Conservation (phyloP, 2,888 invertebrate species). For the Agrenia bidenticulata region DNA sequence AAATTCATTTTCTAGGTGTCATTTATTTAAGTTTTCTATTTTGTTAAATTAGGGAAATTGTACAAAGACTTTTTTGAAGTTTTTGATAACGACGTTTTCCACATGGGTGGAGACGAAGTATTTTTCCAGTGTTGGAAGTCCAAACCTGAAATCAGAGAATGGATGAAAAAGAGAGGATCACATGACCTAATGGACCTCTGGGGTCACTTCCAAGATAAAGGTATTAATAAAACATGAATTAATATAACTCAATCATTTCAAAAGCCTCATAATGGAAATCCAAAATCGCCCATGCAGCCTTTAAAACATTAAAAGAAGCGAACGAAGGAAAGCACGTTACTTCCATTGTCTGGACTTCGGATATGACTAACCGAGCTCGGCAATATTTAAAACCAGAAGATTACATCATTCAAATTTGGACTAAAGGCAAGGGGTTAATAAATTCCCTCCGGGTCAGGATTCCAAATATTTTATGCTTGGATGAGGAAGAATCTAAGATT, state of each 20-base stretch:
- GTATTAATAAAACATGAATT: too few species aligned
- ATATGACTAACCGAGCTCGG: slow-evolving; percentile 70
- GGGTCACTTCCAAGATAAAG: slow-evolving; percentile 78
- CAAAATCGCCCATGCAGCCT: too few species aligned
- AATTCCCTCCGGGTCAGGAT: too few species aligned
- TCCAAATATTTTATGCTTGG: too few species aligned
- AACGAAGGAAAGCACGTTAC: slow-evolving; percentile 60
- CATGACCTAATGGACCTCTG: slow-evolving; percentile 69
- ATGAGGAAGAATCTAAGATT: too few species aligned
- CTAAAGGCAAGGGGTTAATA: slow-evolving; percentile 64
- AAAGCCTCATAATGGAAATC: too few species aligned
- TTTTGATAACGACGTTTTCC: slow-evolving; percentile 75
- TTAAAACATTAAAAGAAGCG: slow-evolving; percentile 64
- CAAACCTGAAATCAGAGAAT: slow-evolving; percentile 63
- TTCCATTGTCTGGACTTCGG: slow-evolving; percentile 77
- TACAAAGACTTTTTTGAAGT: slow-evolving; percentile 73
- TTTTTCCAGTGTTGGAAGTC: slow-evolving; percentile 77
- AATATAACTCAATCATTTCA: too few species aligned
- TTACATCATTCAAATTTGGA: slow-evolving; percentile 81
- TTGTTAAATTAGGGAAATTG: too few species aligned
- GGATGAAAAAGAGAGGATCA: too few species aligned
- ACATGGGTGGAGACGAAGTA: slow-evolving; percentile 85
- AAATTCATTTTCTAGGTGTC: background rate
- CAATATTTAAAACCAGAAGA: slow-evolving; percentile 65
- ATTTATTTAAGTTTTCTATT: too few species aligned